Evolutionary conservation across 2,888 invertebrate species (phyloP), one percentile per base, ranked within the genome.

Genomic region (Lithophane semibrunnea): DNA sequence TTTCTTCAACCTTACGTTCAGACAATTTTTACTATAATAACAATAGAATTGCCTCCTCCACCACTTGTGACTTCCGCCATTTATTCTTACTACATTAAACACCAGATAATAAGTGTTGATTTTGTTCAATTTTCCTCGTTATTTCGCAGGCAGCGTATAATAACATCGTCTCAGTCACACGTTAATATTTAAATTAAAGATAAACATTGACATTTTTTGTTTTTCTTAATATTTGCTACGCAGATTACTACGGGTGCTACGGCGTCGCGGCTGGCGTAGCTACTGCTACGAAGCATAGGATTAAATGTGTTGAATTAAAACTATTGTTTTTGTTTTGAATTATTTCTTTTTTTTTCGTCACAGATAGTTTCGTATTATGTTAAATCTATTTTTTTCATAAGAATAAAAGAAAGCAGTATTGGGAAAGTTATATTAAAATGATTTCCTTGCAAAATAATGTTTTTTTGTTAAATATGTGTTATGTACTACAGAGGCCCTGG

Each of bases 31-130:
- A 16, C 24, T 24, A 24, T 12, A 3, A 24, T 13, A 58, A 16
- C 3, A 29, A 18, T 10, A 29, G 5, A 29, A 61, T 60, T 86
- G 66, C 83, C 87, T 7, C 2, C 61, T 88, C 82, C 60, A 83
- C 1, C 1, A 1, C 3, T 75, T 83, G 24, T 2, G 0, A 8
- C 13, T 0, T 85, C 65, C 29, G 1, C 0, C 49, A 67, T 87
- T 87, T 90, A 86, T 89, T 88, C 88, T 87, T 87, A 90, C 87
- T 90, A 91, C 92, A 92, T 92, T 92, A 91, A 92, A 85, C 91
- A 89, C 85, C 88, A 88, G 88, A 91, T 91, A 91, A 91, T 89
- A 90, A 91, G 91, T 92, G 91, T 92, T 91, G 92, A 92, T 91
- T 91, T 88, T 90, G 89, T 86, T 86, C 88, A 90, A 91, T 91